Base-by-base conservation (phyloP, 2,113 vertebrate species). In the Hirundichthys speculiger region DNA sequence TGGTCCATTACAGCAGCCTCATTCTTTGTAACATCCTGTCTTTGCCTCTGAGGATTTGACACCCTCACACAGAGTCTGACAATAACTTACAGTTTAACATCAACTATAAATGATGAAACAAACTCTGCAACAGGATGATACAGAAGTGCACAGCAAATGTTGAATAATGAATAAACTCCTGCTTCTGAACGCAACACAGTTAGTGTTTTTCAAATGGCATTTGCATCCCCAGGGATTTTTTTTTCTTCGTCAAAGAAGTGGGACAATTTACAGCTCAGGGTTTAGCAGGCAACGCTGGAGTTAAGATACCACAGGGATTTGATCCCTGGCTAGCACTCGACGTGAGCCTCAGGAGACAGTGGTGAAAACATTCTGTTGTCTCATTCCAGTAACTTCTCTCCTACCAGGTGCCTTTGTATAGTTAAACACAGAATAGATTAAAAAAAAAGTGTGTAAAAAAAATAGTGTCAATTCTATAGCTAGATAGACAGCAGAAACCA, bases 101-200 rank as follows among this genome's bases (percentile, higher is more conserved):
- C 64, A 62, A 69, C 65, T 70, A 65, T 67, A 66, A 77, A 25
- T 61, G 46, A 84, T 51, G 61, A 78, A 53, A n/a, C 4, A 3
- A 49, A 56, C 45, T 40, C 49, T 6, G 49, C 64, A 64, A 69
- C 51, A 21, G 40, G 62, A 41, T 69, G 62, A 69, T 25, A 68
- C 27, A 54, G 5, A 64, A 69, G 48, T 65, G 52, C 30, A 34
- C 61, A 13, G 46, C 34, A 2, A 24, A 18, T 21, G 52, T 9
- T 77, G 60, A 61, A 70, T 54, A 75, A 77, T 77, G 51, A 67
- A 84, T 67, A 22, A 73, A 64, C 38, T 45, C 18, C 39, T 1
- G 8, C 19, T 54, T 58, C 3, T 43, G 20, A 58, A 20, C 50
- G 63, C 59, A 58, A 69, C 52, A 40, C n/a, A 2, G 49, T 66